A percentile compares a stretch with the other conserved stretches of the same genome.
These are phyloP conservation scores for Drosophila bocki DNA, from an alignment of 1,140 invertebrate genomes.

Conservation along the genomic window DNA sequence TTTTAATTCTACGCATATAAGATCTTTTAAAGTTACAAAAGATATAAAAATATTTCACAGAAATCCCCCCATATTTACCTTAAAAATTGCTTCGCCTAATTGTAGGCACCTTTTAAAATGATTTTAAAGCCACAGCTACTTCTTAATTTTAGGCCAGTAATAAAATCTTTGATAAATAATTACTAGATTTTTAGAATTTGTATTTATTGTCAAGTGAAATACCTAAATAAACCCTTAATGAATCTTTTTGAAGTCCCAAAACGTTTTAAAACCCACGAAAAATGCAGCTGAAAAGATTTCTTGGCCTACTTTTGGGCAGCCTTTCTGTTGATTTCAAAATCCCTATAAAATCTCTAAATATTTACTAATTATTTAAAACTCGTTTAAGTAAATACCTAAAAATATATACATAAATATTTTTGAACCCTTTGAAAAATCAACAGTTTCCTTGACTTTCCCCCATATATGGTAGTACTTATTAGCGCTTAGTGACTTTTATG, in stretches of 20 bases:
- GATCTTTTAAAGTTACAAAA: neutral
- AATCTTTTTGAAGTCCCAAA: too few species aligned
- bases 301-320: too few species aligned
- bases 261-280: too few species aligned
- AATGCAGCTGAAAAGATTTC: too few species aligned
- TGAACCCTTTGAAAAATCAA: neutral
- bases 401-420: neutral
- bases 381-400: neutral
- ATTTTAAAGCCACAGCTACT: neutral
- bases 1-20: neutral
- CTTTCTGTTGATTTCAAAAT: neutral
- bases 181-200: too few species aligned
- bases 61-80: rapidly evolving
- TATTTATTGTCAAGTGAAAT: neutral
- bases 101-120: neutral
- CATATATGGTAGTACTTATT: neutral
- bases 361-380: neutral
- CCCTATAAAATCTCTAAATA: neutral
- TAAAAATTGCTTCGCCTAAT: neutral
- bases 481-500: constrained; percentile 38
- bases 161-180: neutral
- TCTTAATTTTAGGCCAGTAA: neutral
- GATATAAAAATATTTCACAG: neutral
- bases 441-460: neutral
- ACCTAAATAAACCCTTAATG: neutral